A percentile compares a stretch with the other conserved stretches of the same genome.
phyloP scores from a whole-genome alignment of 2,888 invertebrate genomes.

The Callosobruchus maculatus region DNA sequence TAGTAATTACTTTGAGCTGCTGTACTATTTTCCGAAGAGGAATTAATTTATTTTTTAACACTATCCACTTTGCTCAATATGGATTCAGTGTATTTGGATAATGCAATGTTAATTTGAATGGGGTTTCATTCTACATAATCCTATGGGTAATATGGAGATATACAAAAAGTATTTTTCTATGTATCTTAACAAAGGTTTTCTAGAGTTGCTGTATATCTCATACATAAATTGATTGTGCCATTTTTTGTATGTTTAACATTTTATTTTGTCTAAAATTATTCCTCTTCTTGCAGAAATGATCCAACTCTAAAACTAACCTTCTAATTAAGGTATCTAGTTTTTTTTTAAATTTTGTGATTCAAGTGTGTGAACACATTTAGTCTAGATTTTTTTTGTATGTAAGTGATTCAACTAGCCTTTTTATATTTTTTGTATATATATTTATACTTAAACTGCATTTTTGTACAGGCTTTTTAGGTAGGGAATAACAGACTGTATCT shows the following conservation, averaged over 20 bases:
- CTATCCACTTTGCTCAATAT: neutral
- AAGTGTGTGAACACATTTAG: neutral
- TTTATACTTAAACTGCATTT: constrained; percentile 38
- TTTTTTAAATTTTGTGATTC: neutral
- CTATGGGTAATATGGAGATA: neutral
- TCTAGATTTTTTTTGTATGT: constrained; percentile 3
- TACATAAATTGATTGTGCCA: neutral
- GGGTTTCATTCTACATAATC: neutral
- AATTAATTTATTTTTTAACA: neutral
- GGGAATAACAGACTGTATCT: constrained; percentile 48
- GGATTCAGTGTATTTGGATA: too few relatives aligned
- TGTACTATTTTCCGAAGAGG: too few relatives aligned
- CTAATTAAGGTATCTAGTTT: neutral
- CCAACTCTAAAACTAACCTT: neutral
- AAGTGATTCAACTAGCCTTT: constrained; percentile 19
- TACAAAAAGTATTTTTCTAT: neutral
- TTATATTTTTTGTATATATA: constrained; percentile 42
- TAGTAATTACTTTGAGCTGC: neutral
- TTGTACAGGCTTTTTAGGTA: constrained; percentile 48
- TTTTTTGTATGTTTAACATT: neutral
- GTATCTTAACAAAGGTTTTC: neutral
- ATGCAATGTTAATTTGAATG: too few relatives aligned
- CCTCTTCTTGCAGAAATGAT: neutral
- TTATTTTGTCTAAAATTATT: neutral
- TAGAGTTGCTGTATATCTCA: neutral